Conservation (phyloP, 1,140 invertebrate species). For the Eufriesea mexicana region DNA sequence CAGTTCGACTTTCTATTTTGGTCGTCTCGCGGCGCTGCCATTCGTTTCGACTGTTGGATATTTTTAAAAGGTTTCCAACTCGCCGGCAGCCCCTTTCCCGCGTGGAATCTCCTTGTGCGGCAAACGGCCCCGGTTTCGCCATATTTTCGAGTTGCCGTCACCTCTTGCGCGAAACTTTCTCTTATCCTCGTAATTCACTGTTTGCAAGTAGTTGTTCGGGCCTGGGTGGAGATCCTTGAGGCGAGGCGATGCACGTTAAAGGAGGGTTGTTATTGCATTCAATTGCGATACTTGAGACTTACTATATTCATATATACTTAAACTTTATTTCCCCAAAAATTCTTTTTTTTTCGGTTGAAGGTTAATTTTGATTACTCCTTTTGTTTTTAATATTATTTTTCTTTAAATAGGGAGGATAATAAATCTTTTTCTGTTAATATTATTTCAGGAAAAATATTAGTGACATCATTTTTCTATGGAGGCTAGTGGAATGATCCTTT, state of each 20-base stretch:
- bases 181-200: neutral
- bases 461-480: no score
- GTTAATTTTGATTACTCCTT: no score
- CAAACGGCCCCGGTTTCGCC: neutral
- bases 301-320: neutral
- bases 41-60: constrained; percentile 4
- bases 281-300: neutral
- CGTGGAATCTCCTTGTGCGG: constrained; percentile 8
- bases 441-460: no score
- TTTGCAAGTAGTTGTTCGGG: neutral
- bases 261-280: neutral
- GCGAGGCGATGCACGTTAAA: neutral
- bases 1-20: constrained; percentile 3
- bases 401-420: no score
- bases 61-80: neutral
- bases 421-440: no score
- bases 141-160: neutral
- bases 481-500: no score
- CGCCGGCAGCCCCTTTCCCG: neutral
- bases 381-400: no score
- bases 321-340: no score
- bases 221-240: neutral
- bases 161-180: neutral
- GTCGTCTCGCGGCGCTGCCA: neutral
- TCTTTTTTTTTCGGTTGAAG: no score